Evolutionary conservation across 2,797 vertebrate species (phyloP), one percentile per base, ranked within the genome.

Genomic region (Periparus ater): DNA sequence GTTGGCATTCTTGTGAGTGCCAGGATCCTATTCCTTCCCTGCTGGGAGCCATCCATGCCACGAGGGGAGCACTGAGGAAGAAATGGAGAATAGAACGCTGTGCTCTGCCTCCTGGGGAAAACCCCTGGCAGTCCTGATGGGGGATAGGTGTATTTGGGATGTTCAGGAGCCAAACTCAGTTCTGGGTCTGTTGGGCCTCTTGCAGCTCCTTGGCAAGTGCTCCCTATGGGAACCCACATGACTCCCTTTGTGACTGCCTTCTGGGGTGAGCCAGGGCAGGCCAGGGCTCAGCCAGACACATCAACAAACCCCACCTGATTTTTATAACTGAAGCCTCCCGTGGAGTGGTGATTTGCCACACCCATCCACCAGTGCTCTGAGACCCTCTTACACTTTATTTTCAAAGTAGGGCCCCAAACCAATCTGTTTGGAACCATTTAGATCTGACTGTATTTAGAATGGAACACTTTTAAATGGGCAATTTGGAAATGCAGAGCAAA

Each of bases 41-140:
- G 18, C 42, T 34, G 32, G 20, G 58, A 78, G 30, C n/a, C 78
- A 58, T 26, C 57, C 78, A 55, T 36, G 62, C 2, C 61, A 68
- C 70, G 47, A 54, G 10, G 20, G 34, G 30, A 66, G 58, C 2
- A 2, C 13, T 42, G 51, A 38, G 21, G 8, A 23, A 58, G 23
- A 42, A 40, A 53, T 0, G 4, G 3, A 0, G 20, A 48, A 15
- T 48, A 14, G 45, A 17, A 45, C 23, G 45, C 17, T 27, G 38
- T 6, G 17, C 45, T 42, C 68, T 22, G 10, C n/a, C 23, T 18
- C 2, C 17, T 0, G 2, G 8, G 32, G 57, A 71, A 40, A 34
- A 19, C 19, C 23, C 11, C 30, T 16, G 0, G 9, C 25, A 42
- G 11, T 48, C 36, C 47, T 13, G 48, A 20, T 0, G 4, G 6